These are phyloP conservation scores for Monochamus alternatus DNA, from an alignment of 2,888 invertebrate genomes.

Conservation along the genomic window DNA sequence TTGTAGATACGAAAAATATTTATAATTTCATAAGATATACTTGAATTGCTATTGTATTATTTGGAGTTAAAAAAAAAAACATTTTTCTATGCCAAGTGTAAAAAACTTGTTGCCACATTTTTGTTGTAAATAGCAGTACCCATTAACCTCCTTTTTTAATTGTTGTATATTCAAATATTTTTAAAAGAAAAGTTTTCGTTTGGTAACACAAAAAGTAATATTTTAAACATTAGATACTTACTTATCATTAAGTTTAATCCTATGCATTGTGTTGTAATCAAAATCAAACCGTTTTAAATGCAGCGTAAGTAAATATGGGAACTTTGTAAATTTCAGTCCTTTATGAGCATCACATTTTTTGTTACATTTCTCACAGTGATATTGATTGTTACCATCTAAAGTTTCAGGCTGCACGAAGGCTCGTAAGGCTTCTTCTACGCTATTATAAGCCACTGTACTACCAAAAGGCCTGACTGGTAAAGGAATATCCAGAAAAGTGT, in stretches of 20 bases:
- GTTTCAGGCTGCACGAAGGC: constrained; percentile 91
- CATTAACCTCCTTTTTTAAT: no score
- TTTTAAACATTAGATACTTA: constrained; percentile 67
- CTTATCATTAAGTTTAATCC: constrained; percentile 92
- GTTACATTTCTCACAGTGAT: constrained; percentile 88
- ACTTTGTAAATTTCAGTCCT: constrained; percentile 88
- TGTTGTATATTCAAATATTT: no score
- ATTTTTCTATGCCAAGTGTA: no score
- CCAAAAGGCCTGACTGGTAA: constrained; percentile 89
- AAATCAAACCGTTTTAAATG: constrained; percentile 93
- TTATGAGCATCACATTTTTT: constrained; percentile 93
- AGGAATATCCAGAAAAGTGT: constrained; percentile 89
- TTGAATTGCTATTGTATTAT: no score
- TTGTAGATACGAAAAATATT: no score
- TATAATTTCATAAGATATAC: no score
- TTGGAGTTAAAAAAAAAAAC: no score
- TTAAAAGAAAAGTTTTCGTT: no score
- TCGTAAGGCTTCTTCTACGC: constrained; percentile 87
- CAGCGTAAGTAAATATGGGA: constrained; percentile 89
- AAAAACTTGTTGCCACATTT: no score
- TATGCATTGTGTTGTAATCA: constrained; percentile 86
- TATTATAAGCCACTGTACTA: constrained; percentile 81
- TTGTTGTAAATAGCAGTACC: no score
- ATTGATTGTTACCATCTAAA: constrained; percentile 88
- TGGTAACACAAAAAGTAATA: no score